These are phyloP conservation scores for Leucophora obtusa DNA, from an alignment of 2,888 invertebrate species.

Conservation along the genomic window DNA sequence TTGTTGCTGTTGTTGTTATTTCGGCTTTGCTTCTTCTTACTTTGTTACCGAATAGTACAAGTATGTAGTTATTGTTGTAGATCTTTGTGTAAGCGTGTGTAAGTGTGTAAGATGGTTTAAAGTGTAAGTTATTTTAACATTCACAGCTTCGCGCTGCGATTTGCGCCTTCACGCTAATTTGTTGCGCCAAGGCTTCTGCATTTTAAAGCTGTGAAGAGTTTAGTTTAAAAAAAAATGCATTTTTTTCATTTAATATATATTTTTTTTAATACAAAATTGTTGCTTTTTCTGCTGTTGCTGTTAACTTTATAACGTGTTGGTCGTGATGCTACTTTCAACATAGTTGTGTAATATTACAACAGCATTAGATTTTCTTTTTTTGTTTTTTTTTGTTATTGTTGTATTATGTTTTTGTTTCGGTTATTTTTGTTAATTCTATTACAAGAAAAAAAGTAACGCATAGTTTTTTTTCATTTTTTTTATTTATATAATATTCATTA, in stretches of 20 bases:
- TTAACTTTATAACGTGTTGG: conserved; percentile 56
- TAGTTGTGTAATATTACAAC: conserved; percentile 52
- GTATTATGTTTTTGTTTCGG: conserved; percentile 20
- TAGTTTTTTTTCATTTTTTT: conserved; percentile 5
- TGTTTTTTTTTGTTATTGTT: neutral
- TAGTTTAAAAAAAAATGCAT: conserved; percentile 15
- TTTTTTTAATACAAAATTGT: conserved; percentile 2
- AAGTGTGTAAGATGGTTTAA: conserved; percentile 14
- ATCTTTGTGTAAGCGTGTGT: conserved; percentile 5
- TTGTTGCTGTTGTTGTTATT: conserved; percentile 27
- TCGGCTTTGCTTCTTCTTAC: conserved; percentile 2
- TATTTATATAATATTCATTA: neutral
- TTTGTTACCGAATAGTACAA: conserved; percentile 38
- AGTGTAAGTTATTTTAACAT: conserved; percentile 61
- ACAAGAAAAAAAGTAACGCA: conserved; percentile 34
- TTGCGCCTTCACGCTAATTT: conserved; percentile 70
- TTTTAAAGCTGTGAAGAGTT: conserved; percentile 56
- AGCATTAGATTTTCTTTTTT: conserved; percentile 52
- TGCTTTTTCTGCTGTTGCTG: conserved; percentile 20
- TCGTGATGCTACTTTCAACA: conserved; percentile 60
- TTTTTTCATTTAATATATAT: neutral
- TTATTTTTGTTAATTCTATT: no score
- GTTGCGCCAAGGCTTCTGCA: conserved; percentile 68
- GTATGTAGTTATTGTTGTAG: conserved; percentile 15
- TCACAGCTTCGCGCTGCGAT: conserved; percentile 68